These are phyloP conservation scores for Aythya baeri DNA, from an alignment of 2,113 vertebrate genomes.

Conservation along the genomic window DNA sequence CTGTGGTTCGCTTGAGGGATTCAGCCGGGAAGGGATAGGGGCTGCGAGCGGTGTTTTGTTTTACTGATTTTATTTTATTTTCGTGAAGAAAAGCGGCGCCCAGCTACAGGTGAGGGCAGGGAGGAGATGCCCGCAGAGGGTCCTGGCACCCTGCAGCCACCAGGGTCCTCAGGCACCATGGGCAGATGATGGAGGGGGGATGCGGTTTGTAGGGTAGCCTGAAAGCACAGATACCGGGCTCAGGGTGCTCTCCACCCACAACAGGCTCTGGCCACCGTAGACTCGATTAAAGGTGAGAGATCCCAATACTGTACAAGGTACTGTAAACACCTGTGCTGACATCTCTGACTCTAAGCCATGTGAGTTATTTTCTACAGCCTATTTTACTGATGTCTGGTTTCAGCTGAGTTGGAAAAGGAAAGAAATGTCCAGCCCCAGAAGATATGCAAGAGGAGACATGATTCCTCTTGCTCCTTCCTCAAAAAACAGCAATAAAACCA, in stretches of 20 bases:
- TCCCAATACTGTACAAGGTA: fast-evolving
- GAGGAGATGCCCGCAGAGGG: neutral
- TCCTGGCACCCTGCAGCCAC: neutral
- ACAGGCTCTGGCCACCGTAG: fast-evolving
- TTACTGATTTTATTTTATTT: no score
- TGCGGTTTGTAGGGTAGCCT: neutral
- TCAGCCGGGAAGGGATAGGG: neutral
- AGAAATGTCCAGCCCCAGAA: neutral
- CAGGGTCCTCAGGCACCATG: no score
- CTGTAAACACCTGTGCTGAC: no score
- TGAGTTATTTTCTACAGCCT: neutral
- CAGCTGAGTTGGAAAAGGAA: neutral
- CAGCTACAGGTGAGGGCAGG: constrained; percentile 60
- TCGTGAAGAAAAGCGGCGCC: neutral
- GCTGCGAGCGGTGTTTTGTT: neutral
- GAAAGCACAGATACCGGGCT: no score
- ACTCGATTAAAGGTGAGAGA: fast-evolving
- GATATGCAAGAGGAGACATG: neutral
- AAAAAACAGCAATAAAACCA: neutral
- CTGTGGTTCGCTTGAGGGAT: neutral
- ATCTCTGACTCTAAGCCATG: neutral
- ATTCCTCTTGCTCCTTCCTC: neutral
- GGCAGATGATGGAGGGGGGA: neutral
- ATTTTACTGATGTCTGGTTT: neutral
- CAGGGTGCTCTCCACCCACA: fast-evolving